Evolutionary conservation across 2,113 vertebrate species (phyloP), one percentile per base, ranked within the genome.

Genomic region (Carassius auratus): DNA sequence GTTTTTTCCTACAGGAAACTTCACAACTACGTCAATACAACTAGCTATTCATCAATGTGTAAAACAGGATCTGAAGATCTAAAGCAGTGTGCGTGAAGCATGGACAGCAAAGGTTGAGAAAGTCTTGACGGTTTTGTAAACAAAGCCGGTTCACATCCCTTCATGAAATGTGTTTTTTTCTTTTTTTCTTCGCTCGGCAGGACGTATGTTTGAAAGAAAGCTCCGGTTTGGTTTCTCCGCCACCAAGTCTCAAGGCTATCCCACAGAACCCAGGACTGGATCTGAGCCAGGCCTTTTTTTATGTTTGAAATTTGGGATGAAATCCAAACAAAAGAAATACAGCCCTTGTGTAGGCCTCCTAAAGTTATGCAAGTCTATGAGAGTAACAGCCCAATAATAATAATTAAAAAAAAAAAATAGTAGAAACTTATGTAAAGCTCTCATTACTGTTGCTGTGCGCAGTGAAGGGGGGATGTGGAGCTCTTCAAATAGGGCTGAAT

Each of bases 341-440:
- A 89, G 86, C 87, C 88, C 88, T 87, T 87, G 91, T 90, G 85
- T 86, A 84, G 91, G 87, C 90, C 90, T 92, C 89, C 76, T 33
- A 83, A 87, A 89, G 89, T 93, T 93, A 93, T 88, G 89, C 91
- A 93, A 93, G 84, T 89, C 74, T 87, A 88, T 85, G 86, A 88
- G 87, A 89, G 83, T 77, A 91, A 86, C 83, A 84, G 89, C 36
- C 88, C 78, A 52, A 90, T 79, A 80, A 86, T 38, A 38, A 38
- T 38, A 38, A 38, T 38, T 85, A 82, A 81, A 30, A 30, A 33
- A 8, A 83, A 71, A 81, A 59, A 81, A 76, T 14, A 64, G 69
- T 80, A 71, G 66, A 87, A 81, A 68, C 88, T 89, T 80, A 88
- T 78, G 87, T 86, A 85, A 91, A 91, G 76, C 87, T 82, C 88